Percentiles rank a stretch among this genome's conserved stretches.
Conservation (phyloP, 2,113 vertebrate genomes). For the Austrofundulus limnaeus region DNA sequence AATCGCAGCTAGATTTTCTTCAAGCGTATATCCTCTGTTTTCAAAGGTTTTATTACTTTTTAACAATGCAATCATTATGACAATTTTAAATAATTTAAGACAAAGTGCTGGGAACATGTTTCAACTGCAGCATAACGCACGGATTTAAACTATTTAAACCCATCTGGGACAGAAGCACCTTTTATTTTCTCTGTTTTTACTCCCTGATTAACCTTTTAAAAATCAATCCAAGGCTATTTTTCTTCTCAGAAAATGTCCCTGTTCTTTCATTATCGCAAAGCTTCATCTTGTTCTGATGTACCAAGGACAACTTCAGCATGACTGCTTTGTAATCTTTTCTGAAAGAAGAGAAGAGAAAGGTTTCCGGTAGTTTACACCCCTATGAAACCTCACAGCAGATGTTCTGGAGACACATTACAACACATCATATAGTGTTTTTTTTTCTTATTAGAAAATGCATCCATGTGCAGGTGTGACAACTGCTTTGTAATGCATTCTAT, state of each 20-base stretch:
- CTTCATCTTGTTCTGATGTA: background rate
- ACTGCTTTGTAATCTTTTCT: background rate
- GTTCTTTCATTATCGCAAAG: background rate
- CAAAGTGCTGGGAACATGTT: too few species aligned
- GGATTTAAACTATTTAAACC: too few species aligned
- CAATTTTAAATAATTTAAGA: too few species aligned
- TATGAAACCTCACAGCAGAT: background rate
- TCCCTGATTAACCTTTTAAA: conserved; percentile 4
- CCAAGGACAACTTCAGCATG: background rate
- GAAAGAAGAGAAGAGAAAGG: background rate
- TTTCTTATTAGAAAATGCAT: background rate
- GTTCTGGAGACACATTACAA: background rate
- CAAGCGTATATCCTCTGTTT: too few species aligned
- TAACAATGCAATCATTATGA: too few species aligned
- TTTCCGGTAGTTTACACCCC: background rate
- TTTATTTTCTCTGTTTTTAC: background rate
- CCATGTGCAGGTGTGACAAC: background rate
- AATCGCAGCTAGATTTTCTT: too few species aligned
- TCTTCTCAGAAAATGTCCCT: conserved; percentile 1
- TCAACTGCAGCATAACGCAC: too few species aligned
- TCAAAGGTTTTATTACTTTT: too few species aligned
- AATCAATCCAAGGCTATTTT: background rate
- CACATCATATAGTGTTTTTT: background rate
- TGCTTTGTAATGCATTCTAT: background rate
- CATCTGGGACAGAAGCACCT: background rate